Conservation (phyloP, 2,113 vertebrate species). For the Cariama cristata region DNA sequence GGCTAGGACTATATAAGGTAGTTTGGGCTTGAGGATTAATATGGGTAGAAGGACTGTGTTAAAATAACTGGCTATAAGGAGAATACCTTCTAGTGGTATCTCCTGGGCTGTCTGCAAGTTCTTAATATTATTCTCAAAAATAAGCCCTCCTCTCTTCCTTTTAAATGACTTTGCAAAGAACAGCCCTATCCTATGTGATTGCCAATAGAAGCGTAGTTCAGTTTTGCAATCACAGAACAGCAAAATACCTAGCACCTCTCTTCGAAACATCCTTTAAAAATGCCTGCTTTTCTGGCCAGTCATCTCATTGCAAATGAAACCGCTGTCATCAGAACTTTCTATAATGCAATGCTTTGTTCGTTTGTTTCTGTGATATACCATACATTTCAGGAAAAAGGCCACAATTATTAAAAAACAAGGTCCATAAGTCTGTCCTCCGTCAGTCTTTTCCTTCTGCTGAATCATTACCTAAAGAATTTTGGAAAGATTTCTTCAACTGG, state of each 20-base stretch:
- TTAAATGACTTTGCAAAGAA: not conserved
- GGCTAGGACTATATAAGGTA: not conserved
- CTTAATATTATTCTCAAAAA: not conserved
- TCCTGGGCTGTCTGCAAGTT: not conserved
- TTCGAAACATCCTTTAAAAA: not conserved
- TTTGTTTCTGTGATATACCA: not conserved
- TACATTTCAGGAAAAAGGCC: not conserved
- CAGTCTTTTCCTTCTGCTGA: constrained; percentile 42
- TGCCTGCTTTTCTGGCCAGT: not conserved
- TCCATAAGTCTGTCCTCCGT: not conserved
- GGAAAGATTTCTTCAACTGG: constrained; percentile 73
- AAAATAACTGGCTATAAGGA: not conserved
- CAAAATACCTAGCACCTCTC: not conserved
- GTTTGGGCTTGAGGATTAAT: not conserved
- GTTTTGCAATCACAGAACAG: not conserved
- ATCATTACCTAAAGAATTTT: constrained; percentile 50
- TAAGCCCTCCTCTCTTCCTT: not conserved
- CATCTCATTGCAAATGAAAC: not conserved
- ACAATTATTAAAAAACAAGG: not conserved
- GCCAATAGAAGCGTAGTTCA: not conserved
- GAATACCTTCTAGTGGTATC: not conserved
- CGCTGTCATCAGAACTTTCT: not conserved
- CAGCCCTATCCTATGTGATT: not conserved
- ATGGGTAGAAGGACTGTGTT: not conserved
- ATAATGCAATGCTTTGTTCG: not conserved